These are phyloP conservation scores for Campoletis sonorensis DNA, from an alignment of 1,140 invertebrate species.

Conservation along the genomic window DNA sequence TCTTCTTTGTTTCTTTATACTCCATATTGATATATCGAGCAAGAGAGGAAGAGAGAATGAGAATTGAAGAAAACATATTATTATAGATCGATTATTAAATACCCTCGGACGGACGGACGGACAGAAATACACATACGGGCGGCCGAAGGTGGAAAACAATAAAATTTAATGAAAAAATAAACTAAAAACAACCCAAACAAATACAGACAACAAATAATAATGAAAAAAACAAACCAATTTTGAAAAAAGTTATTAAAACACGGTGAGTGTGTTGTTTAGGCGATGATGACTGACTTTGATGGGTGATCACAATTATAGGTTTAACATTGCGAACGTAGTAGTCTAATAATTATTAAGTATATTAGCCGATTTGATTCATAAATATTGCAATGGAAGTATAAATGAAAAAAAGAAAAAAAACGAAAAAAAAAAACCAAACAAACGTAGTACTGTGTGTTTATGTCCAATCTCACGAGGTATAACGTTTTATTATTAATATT, in stretches of 20 bases:
- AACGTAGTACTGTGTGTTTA: slow-evolving; percentile 76
- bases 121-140: not conserved
- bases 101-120: not conserved
- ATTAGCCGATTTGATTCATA: slow-evolving; percentile 76
- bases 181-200: slow-evolving; percentile 43
- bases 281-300: slow-evolving; percentile 75
- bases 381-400: slow-evolving; percentile 77
- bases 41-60: not conserved
- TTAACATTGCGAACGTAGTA: slow-evolving; percentile 69
- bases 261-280: slow-evolving; percentile 62
- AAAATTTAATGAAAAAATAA: slow-evolving; percentile 33
- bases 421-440: slow-evolving; percentile 35
- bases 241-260: slow-evolving; percentile 53
- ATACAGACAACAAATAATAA: too few species aligned
- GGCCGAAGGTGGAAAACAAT: not conserved
- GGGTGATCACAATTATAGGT: slow-evolving; percentile 77
- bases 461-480: slow-evolving; percentile 74
- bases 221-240: too few species aligned
- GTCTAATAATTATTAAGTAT: slow-evolving; percentile 77
- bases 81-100: not conserved
- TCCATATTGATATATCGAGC: not conserved
- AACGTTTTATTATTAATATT: too few species aligned
- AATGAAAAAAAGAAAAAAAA: slow-evolving; percentile 16
- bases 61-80: not conserved
- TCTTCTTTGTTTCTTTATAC: slow-evolving; percentile 61